Evolutionary conservation across 2,888 invertebrate genomes (phyloP).

Genomic region (Crocallis elinguaria): DNA sequence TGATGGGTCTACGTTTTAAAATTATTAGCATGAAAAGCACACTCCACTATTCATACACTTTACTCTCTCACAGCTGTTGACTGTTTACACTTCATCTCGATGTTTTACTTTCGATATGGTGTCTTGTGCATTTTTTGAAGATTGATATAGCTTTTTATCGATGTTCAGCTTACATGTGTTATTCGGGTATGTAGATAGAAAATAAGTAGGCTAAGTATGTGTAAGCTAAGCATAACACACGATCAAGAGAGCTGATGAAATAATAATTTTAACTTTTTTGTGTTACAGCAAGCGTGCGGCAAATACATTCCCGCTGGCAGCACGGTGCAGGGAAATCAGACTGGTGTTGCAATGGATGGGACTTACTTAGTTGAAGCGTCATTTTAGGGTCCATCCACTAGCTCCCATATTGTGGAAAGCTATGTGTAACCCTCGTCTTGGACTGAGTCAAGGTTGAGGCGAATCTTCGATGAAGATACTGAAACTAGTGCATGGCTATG

Average conservation of each 20-base stretch:
- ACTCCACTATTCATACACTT: slow-evolving; percentile 47
- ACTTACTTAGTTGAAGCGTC: slow-evolving; percentile 94
- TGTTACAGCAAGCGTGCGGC: slow-evolving; percentile 91
- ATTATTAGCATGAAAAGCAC: slow-evolving; percentile 60
- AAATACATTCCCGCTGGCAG: slow-evolving; percentile 95
- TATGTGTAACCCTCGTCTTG: slow-evolving; percentile 57
- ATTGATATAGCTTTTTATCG: slow-evolving; percentile 48
- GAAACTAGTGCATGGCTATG: slow-evolving; percentile 33
- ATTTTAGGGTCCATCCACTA: slow-evolving; percentile 85
- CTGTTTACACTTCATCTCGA: slow-evolving; percentile 41
- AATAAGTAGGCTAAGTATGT: slow-evolving; percentile 42
- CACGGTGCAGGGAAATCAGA: slow-evolving; percentile 92
- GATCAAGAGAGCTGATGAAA: background rate
- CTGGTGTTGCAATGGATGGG: slow-evolving; percentile 92
- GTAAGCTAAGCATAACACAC: slow-evolving; percentile 16
- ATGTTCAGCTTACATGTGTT: slow-evolving; percentile 44
- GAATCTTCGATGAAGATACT: slow-evolving; percentile 37
- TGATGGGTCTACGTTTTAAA: slow-evolving; percentile 71
- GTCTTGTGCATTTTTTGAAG: slow-evolving; percentile 39
- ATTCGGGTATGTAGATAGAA: slow-evolving; percentile 48
- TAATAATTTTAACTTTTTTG: slow-evolving; percentile 34
- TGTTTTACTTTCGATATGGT: slow-evolving; percentile 40
- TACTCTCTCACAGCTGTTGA: slow-evolving; percentile 46
- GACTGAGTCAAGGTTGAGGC: slow-evolving; percentile 26
- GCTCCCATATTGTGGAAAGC: slow-evolving; percentile 68